Base-by-base conservation (phyloP, 2,797 vertebrate species). In the Ispidina lecontei region DNA sequence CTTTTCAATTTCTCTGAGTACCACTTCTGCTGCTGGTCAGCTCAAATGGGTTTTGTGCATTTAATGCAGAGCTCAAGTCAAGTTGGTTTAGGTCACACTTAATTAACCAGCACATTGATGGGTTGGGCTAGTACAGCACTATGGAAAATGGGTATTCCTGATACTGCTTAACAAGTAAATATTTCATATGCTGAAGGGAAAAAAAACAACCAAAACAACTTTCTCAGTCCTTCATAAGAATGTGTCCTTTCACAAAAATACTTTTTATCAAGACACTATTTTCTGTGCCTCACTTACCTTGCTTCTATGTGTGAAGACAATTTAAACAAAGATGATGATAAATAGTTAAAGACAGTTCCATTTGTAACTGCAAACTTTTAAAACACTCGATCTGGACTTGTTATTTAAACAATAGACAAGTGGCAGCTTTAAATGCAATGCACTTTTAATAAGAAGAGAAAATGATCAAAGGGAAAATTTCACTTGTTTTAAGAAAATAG, bases 1-100 rank as follows among this genome's bases (percentile, higher is more conserved):
- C 98, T 97, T 98, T 98, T 97, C 97, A 97, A 98, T 98, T 98
- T 98, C 97, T 98, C 97, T 94, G 96, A 98, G 97, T 98, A 98
- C 98, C 97, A 97, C 97, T 98, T 97, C 97, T 98, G 97, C 95
- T 96, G 98, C 98, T 98, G 98, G 98, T 98, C 98, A 98, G 97
- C 98, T 98, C 97, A 98, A 98, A 98, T 98, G 97, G 97, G 97
- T 98, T 98, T 98, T 98, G 96, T 97, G 97, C 98, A 98, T 98
- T 98, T 98, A 98, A 98, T 98, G 97, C 97, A 91, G 97, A 98
- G 97, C 97, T 98, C 97, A 97, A 98, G 98, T 97, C 97, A 98
- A 97, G 97, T 98, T 98, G 97, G 97, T 98, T 98, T 98, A 97
- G 97, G 98, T 98, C 98, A 98, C 96, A 98, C 97, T 98, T 98